Percentiles rank a stretch among this genome's conserved stretches.
These are phyloP conservation scores for Porites lutea DNA, from an alignment of 64 coral and sea anemone genomes.

Conservation along the genomic window DNA sequence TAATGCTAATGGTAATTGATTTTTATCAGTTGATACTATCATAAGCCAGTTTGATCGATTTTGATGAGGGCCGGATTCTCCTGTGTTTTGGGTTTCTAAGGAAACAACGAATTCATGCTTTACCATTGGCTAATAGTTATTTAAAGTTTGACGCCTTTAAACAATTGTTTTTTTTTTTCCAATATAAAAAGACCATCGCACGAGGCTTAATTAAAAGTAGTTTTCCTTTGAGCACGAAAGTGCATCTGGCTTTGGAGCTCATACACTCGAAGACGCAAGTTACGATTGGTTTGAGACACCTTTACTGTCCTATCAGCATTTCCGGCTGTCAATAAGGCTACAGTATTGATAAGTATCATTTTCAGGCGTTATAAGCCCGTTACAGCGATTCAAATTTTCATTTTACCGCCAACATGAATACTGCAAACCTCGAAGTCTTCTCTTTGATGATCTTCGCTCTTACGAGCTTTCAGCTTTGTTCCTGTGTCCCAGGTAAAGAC, in stretches of 20 bases:
- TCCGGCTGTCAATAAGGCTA: constrained; percentile 6
- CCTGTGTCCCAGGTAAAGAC: neutral
- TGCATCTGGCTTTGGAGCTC: neutral
- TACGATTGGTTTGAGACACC: neutral
- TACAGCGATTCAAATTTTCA: constrained; percentile 11
- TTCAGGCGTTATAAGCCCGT: constrained; percentile 30
- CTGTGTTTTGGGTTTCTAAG: neutral
- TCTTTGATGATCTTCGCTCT: neutral
- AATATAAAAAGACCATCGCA: neutral
- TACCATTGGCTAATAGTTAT: neutral
- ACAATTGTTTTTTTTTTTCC: neutral
- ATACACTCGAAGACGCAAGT: neutral
- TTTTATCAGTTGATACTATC: no score
- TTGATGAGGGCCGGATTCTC: neutral
- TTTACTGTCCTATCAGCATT: neutral
- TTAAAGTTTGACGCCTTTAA: neutral
- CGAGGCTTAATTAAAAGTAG: neutral
- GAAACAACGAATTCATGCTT: neutral
- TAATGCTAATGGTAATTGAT: no score
- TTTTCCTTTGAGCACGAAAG: neutral
- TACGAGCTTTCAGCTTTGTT: neutral
- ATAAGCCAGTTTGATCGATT: neutral
- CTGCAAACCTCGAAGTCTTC: neutral
- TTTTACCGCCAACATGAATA: constrained; percentile 19
- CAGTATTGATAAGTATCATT: neutral